Evolutionary conservation across 2,888 invertebrate genomes (phyloP).

Genomic region (Bombylius major): DNA sequence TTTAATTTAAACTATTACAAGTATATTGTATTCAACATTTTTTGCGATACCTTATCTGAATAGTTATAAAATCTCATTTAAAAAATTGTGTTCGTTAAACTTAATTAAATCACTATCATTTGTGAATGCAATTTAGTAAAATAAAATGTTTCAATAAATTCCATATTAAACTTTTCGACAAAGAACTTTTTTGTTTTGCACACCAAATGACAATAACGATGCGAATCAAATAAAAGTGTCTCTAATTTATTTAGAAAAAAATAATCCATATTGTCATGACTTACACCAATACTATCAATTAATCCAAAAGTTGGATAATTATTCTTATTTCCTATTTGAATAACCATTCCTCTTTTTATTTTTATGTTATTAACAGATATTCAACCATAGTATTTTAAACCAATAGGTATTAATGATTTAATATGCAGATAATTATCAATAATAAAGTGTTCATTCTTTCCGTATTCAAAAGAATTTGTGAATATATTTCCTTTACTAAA

Average conservation of each 20-base stretch:
- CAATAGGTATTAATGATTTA: background rate
- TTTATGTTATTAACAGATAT: background rate
- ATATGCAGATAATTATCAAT: background rate
- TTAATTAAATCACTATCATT: too few species aligned
- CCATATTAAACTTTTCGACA: too few species aligned
- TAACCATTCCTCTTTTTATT: background rate
- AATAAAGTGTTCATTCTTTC: too few species aligned
- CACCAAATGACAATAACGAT: conserved; percentile 1
- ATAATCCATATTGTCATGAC: background rate
- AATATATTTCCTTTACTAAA: too few species aligned
- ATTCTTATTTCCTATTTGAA: background rate
- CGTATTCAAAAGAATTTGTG: too few species aligned
- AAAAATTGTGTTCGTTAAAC: too few species aligned
- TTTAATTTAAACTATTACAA: too few species aligned
- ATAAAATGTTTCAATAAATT: too few species aligned
- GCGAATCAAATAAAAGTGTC: background rate
- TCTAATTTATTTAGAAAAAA: background rate
- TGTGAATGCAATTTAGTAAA: too few species aligned
- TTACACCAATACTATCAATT: background rate
- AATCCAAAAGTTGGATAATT: background rate
- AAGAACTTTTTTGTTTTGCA: background rate
- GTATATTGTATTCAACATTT: too few species aligned
- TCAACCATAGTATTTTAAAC: background rate
- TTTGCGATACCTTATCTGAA: too few species aligned
- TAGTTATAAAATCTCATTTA: too few species aligned